phyloP scores from a whole-genome alignment of 2,888 invertebrate species.

The Dasysyrphus albostriatus region DNA sequence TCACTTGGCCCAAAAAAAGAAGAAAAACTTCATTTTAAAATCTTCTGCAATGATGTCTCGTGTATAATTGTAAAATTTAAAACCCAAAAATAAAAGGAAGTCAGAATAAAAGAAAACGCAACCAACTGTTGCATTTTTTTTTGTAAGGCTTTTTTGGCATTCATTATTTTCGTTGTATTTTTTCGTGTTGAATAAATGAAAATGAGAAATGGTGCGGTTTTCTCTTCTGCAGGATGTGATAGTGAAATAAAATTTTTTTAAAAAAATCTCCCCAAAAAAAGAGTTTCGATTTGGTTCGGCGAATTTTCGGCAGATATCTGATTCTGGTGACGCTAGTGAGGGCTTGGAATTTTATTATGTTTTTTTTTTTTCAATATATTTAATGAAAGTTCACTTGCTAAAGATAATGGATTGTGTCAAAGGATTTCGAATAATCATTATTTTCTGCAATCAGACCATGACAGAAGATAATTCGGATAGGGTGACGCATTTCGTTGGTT shows the following conservation, averaged over 20 bases:
- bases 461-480: conserved; percentile 47
- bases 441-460: conserved; percentile 66
- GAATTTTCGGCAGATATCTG: conserved; percentile 46
- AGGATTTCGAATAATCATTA: conserved; percentile 55
- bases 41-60: conserved; percentile 13
- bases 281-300: conserved; percentile 38
- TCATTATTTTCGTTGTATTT: conserved; percentile 8
- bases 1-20: background rate
- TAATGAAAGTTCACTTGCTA: conserved; percentile 8
- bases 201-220: conserved; percentile 34
- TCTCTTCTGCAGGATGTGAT: conserved; percentile 20
- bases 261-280: background rate
- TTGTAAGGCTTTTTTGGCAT: conserved; percentile 50
- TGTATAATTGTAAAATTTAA: conserved; percentile 63
- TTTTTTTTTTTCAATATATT: conserved; percentile 11
- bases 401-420: conserved; percentile 41
- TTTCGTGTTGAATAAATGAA: conserved; percentile 24
- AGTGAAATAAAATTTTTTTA: background rate
- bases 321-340: background rate
- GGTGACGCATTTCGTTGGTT: conserved; percentile 21
- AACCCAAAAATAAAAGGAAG: conserved; percentile 37
- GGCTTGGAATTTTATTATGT: conserved; percentile 16
- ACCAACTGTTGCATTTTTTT: conserved; percentile 68
- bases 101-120: conserved; percentile 53
- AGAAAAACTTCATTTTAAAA: conserved; percentile 21